Percentiles rank a stretch among this genome's conserved stretches.
Evolutionary conservation across 1,140 invertebrate species (phyloP).

Genomic region (Fopius arisanus): DNA sequence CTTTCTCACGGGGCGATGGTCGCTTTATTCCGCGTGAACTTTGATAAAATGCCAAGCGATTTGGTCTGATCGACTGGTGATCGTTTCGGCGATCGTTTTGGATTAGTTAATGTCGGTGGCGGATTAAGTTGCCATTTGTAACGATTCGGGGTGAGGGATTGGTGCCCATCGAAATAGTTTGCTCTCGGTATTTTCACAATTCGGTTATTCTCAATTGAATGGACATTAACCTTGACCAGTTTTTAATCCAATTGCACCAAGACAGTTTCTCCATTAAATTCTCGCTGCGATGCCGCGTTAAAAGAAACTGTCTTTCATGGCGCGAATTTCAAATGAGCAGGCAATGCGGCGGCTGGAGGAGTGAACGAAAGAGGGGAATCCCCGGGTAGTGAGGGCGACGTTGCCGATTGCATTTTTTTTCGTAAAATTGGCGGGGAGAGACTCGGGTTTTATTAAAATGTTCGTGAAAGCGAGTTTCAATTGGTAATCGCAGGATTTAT

Average conservation of each 20-base stretch:
- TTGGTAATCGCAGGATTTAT: background rate
- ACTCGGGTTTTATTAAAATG: background rate
- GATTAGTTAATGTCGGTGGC: background rate
- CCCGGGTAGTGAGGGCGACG: constrained; percentile 25
- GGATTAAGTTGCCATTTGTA: background rate
- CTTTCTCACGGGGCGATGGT: background rate
- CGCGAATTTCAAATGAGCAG: constrained; percentile 36
- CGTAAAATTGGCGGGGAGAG: background rate
- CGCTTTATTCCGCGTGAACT: background rate
- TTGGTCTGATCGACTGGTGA: background rate
- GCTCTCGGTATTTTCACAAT: background rate
- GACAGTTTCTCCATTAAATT: background rate
- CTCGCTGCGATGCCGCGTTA: background rate
- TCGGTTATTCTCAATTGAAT: background rate
- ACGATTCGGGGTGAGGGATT: background rate
- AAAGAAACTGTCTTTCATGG: background rate
- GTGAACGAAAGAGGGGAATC: background rate
- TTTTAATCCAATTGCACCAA: too few relatives aligned
- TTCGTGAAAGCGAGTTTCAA: background rate
- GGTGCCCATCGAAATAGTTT: background rate
- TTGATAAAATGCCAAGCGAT: background rate
- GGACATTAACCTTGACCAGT: too few relatives aligned
- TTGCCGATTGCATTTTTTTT: constrained; percentile 20
- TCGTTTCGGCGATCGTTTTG: background rate
- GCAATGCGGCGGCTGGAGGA: background rate